Conservation (phyloP, 1,140 invertebrate genomes). For the Cydia fagiglandana region DNA sequence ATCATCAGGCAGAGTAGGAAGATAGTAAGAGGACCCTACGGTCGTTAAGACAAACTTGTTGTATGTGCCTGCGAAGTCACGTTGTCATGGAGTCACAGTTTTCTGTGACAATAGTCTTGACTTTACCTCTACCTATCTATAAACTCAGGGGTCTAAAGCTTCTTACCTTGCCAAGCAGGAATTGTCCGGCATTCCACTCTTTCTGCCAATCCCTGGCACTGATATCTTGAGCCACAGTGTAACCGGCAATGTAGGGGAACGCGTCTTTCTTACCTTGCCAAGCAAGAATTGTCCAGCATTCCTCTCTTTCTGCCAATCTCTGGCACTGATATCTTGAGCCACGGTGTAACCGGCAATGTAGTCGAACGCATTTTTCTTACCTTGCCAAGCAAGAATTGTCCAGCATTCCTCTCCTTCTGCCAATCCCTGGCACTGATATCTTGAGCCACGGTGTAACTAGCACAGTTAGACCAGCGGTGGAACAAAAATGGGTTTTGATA, state of each 20-base stretch:
- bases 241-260: slow-evolving; percentile 82
- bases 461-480: too few relatives aligned
- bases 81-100: too few relatives aligned
- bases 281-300: slow-evolving; percentile 93
- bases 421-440: slow-evolving; percentile 91
- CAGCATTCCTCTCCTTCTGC: slow-evolving; percentile 92
- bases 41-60: too few relatives aligned
- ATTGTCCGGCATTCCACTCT: slow-evolving; percentile 91
- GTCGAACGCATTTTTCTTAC: slow-evolving; percentile 45
- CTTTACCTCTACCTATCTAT: slow-evolving; percentile 92
- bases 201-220: slow-evolving; percentile 92
- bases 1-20: too few relatives aligned
- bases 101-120: slow-evolving; percentile 35
- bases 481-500: too few relatives aligned
- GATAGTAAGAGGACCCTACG: too few relatives aligned
- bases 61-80: too few relatives aligned
- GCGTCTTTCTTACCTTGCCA: slow-evolving; percentile 81
- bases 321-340: slow-evolving; percentile 90
- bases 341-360: slow-evolving; percentile 88
- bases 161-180: slow-evolving; percentile 86
- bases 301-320: slow-evolving; percentile 91
- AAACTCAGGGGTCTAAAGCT: slow-evolving; percentile 62
- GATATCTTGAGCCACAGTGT: slow-evolving; percentile 92
- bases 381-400: slow-evolving; percentile 92
- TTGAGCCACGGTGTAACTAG: slow-evolving; percentile 91